phyloP scores from a whole-genome alignment of 2,113 vertebrate species.

The Hyaena hyaena region DNA sequence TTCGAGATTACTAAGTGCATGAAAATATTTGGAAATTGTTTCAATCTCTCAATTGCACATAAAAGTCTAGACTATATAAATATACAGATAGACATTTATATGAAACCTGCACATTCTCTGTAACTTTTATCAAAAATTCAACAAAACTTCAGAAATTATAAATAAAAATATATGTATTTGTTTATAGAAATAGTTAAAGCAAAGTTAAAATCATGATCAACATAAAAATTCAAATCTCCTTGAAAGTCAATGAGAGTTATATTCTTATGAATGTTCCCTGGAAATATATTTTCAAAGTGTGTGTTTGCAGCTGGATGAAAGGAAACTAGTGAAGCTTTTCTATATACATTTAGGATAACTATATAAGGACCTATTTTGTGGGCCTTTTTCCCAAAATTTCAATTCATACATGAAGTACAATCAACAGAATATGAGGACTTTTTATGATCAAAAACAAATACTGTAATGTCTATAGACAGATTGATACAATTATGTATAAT shows the following conservation, averaged over 20 bases:
- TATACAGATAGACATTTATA: background rate
- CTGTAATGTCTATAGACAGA: background rate
- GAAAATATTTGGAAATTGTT: constrained; percentile 42
- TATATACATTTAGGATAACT: background rate
- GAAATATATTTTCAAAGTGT: background rate
- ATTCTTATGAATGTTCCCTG: background rate
- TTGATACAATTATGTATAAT: background rate
- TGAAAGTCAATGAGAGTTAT: background rate
- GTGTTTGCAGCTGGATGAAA: background rate
- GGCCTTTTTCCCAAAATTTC: background rate
- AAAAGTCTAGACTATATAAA: background rate
- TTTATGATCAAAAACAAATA: background rate
- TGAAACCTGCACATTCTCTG: background rate
- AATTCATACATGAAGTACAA: background rate
- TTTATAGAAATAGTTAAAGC: constrained; percentile 9
- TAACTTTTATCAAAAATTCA: background rate
- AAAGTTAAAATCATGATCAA: background rate
- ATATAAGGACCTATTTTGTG: background rate
- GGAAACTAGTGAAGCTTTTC: background rate
- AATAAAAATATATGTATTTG: background rate
- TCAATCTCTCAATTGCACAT: background rate
- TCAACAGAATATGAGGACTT: background rate
- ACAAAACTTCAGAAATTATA: background rate
- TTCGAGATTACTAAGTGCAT: background rate
- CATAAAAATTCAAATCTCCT: background rate